Evolutionary conservation across 2,113 vertebrate species (phyloP).

Genomic region (Emydocephalus ijimae): DNA sequence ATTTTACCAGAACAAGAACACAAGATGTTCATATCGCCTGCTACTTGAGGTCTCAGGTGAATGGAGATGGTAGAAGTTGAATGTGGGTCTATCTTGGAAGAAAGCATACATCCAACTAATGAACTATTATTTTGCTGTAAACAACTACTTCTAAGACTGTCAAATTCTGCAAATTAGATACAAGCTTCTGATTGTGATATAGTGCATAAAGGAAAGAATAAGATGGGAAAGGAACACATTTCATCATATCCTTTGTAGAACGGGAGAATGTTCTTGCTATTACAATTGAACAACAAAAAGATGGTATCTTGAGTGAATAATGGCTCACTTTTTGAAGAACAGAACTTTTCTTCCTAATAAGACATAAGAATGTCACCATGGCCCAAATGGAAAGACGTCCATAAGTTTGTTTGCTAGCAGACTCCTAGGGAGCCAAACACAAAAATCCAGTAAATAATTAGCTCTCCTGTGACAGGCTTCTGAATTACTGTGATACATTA

Average conservation of each 20-base stretch:
- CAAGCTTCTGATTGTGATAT: slow-evolving; percentile 12
- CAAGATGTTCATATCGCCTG: neutral
- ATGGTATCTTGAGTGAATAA: slow-evolving; percentile 44
- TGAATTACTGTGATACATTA: slow-evolving; percentile 99
- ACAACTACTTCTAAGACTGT: neutral
- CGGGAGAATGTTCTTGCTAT: slow-evolving; percentile 47
- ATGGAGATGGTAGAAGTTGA: neutral
- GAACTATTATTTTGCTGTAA: too few species aligned
- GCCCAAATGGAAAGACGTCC: slow-evolving; percentile 74
- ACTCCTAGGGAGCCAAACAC: slow-evolving; percentile 82
- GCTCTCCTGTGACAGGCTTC: slow-evolving; percentile 97
- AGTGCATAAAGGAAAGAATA: slow-evolving; percentile 32
- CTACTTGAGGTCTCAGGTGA: neutral
- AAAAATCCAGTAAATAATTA: slow-evolving; percentile 97
- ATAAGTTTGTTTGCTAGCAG: slow-evolving; percentile 84
- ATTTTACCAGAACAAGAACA: slow-evolving; percentile 7
- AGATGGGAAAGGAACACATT: slow-evolving; percentile 17
- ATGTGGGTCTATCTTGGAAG: neutral
- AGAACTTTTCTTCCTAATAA: slow-evolving; percentile 62
- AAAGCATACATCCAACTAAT: neutral
- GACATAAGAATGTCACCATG: slow-evolving; percentile 69
- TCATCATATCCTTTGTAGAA: slow-evolving; percentile 54
- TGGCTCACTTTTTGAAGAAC: slow-evolving; percentile 68
- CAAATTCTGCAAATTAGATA: neutral
- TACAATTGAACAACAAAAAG: slow-evolving; percentile 69